phyloP scores from a whole-genome alignment of 64 coral and sea anemone species.

The Cladopsammia gracilis region DNA sequence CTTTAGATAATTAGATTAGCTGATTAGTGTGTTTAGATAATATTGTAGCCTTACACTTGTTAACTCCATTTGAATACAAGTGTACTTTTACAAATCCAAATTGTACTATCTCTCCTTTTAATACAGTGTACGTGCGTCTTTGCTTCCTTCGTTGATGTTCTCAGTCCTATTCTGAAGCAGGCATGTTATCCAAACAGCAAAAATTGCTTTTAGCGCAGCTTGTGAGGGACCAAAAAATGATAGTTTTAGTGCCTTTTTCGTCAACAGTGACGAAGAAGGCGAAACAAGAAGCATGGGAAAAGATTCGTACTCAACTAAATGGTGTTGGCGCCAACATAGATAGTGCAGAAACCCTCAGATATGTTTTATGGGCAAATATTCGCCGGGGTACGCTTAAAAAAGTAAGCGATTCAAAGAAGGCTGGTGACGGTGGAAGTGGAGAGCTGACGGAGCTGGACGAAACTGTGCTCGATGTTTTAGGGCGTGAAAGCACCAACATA shows the following conservation, averaged over 20 bases:
- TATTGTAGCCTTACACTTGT: no score
- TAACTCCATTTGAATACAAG: no score
- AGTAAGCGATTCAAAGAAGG: no score
- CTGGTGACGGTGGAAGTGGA: slow-evolving; percentile 1
- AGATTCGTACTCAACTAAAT: no score
- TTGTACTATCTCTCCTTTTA: no score
- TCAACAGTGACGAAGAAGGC: no score
- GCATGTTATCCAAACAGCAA: slow-evolving; percentile 1
- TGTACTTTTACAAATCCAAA: no score
- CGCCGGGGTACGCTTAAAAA: not conserved
- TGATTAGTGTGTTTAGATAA: no score
- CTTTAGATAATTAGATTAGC: no score
- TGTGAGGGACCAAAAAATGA: slow-evolving; percentile 12
- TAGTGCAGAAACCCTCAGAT: not conserved
- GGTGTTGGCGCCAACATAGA: slow-evolving; percentile 10
- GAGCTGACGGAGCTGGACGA: slow-evolving; percentile 19
- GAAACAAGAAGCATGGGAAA: no score
- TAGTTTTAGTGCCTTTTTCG: not conserved
- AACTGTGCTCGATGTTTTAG: slow-evolving; percentile 25
- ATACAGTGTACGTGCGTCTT: no score
- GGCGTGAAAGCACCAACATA: slow-evolving; percentile 20
- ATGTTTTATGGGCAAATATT: slow-evolving; percentile 23
- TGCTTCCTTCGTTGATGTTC: not conserved
- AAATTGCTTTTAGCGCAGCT: slow-evolving; percentile 12
- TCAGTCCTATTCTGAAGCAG: not conserved